A percentile compares a stretch with the other conserved stretches of the same genome.
phyloP scores from a whole-genome alignment of 2,797 vertebrate genomes.

The Bovichtus diacanthus region DNA sequence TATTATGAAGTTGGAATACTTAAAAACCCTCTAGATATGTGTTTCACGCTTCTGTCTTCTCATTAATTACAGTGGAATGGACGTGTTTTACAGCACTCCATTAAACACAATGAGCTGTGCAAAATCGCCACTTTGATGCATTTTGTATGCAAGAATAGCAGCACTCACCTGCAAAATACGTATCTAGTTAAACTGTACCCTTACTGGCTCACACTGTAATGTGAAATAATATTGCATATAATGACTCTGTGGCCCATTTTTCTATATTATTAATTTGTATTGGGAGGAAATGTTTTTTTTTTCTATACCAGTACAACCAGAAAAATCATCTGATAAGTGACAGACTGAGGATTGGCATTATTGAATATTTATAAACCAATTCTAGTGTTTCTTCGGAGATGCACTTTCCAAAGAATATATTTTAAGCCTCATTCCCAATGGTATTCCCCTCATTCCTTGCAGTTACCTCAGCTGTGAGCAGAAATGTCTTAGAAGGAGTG shows the following conservation, averaged over 20 bases:
- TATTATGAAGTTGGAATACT: conserved; percentile 46
- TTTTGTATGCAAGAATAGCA: conserved; percentile 51
- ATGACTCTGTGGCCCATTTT: conserved; percentile 36
- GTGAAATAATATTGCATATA: conserved; percentile 46
- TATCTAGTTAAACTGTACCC: conserved; percentile 44
- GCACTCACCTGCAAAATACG: conserved; percentile 55
- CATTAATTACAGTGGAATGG: conserved; percentile 72
- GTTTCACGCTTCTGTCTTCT: conserved; percentile 48
- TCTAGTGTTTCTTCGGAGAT: conserved; percentile 30
- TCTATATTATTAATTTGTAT: neutral
- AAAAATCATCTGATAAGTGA: neutral
- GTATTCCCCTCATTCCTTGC: conserved; percentile 44
- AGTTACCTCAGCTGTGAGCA: conserved; percentile 53
- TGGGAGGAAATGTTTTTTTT: neutral
- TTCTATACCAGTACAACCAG: neutral
- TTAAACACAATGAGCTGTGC: conserved; percentile 74
- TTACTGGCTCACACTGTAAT: conserved; percentile 17
- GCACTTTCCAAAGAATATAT: conserved; percentile 32
- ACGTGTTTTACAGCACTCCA: conserved; percentile 65
- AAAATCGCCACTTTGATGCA: conserved; percentile 67
- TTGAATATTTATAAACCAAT: conserved; percentile 17
- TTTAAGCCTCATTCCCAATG: conserved; percentile 32
- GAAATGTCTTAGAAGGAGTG: conserved; percentile 68
- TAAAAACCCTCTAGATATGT: conserved; percentile 46
- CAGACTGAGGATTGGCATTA: conserved; percentile 22